phyloP scores from a whole-genome alignment of 1,140 invertebrate species.

The Pogonomyrmex barbatus region DNA sequence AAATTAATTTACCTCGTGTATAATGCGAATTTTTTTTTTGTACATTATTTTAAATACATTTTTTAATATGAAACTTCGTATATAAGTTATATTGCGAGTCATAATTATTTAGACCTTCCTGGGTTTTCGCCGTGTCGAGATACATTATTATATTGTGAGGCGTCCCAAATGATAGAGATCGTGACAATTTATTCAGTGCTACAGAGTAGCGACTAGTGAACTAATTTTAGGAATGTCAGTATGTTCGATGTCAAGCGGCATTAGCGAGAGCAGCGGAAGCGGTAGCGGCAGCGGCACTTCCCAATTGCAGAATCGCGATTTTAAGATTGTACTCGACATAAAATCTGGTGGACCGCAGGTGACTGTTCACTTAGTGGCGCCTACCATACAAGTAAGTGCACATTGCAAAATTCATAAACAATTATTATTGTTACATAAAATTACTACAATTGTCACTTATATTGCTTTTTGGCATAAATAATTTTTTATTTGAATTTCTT shows the following conservation, averaged over 20 bases:
- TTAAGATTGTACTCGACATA: conserved; percentile 94
- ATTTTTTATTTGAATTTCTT: too few relatives aligned
- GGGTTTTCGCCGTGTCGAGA: too few relatives aligned
- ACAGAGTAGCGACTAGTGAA: conserved; percentile 57
- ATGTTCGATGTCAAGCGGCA: conserved; percentile 88
- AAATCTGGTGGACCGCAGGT: conserved; percentile 88
- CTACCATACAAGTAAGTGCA: conserved; percentile 80
- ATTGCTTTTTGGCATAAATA: not conserved
- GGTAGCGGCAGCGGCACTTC: conserved; percentile 82
- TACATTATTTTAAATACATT: not conserved
- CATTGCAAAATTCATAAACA: not conserved
- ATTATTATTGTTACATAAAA: not conserved
- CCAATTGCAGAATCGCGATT: conserved; percentile 92
- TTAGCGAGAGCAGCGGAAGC: conserved; percentile 86
- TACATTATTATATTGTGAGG: not conserved
- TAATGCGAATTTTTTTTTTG: not conserved
- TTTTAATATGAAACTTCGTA: not conserved
- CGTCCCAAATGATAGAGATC: not conserved
- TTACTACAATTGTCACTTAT: not conserved
- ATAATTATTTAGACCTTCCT: too few relatives aligned
- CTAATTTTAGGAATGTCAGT: conserved; percentile 86
- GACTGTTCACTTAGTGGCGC: conserved; percentile 89
- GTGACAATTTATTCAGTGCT: conserved; percentile 36
- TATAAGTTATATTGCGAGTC: not conserved
- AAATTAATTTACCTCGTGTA: not conserved